phyloP scores from a whole-genome alignment of 2,888 invertebrate genomes.

The Oscheius sp. region DNA sequence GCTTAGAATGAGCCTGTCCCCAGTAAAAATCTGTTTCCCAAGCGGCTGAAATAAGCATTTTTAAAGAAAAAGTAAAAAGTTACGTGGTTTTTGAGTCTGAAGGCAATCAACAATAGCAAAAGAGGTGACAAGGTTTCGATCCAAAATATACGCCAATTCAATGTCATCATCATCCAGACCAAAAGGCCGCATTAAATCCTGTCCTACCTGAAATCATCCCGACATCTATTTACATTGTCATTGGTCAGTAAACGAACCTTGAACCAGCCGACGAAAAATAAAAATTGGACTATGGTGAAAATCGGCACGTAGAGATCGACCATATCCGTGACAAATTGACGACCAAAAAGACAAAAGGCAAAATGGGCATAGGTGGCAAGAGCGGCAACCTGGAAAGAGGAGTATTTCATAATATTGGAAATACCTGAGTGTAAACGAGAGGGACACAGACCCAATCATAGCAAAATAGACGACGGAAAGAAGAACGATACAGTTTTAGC shows the following conservation, averaged over 20 bases:
- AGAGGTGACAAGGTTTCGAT: constrained; percentile 56
- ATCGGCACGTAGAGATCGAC: constrained; percentile 56
- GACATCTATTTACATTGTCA: background rate
- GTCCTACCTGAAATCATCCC: constrained; percentile 51
- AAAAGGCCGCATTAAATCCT: constrained; percentile 63
- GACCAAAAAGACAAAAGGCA: constrained; percentile 73
- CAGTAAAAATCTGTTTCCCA: constrained; percentile 57
- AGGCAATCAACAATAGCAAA: constrained; percentile 58
- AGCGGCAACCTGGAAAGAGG: constrained; percentile 70
- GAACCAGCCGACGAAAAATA: constrained; percentile 66
- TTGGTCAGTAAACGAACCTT: constrained; percentile 41
- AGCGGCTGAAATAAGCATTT: constrained; percentile 41
- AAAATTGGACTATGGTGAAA: constrained; percentile 62
- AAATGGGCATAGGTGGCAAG: constrained; percentile 74
- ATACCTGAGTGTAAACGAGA: constrained; percentile 66
- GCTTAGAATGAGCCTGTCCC: constrained; percentile 38
- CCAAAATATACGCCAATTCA: constrained; percentile 58
- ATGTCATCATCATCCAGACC: constrained; percentile 63
- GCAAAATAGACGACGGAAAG: constrained; percentile 53
- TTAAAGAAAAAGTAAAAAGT: constrained; percentile 10
- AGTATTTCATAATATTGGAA: background rate
- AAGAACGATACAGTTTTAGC: constrained; percentile 50
- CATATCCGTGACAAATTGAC: constrained; percentile 47
- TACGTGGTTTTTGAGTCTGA: constrained; percentile 54
- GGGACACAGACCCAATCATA: constrained; percentile 67